Evolutionary conservation across 2,888 invertebrate genomes (phyloP), one percentile per base, ranked within the genome.

Genomic region (Lissonota sp.): DNA sequence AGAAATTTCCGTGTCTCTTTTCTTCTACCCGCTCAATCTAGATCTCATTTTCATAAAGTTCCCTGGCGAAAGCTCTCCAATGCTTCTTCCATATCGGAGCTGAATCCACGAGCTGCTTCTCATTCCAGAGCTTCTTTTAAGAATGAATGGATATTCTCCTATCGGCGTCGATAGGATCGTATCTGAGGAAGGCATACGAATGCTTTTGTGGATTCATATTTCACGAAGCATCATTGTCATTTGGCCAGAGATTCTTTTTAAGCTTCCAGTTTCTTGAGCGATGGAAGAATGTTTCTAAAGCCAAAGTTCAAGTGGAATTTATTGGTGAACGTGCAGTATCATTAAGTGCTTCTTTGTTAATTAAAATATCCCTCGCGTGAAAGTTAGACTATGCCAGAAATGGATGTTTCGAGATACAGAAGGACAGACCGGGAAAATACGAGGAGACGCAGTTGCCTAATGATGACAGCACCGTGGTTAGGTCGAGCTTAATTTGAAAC

Each of bases 291-390:
- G n/a, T n/a, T n/a, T n/a, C n/a, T n/a, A n/a, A n/a, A n/a, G n/a
- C n/a, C n/a, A n/a, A n/a, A n/a, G n/a, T n/a, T n/a, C n/a, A n/a
- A n/a, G n/a, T n/a, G n/a, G n/a, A n/a, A 76, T 70, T 76, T 70
- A 76, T 76, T 46, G 63, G 57, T 40, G 39, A 37, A 62, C 12
- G 16, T 16, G 46, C 44, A 26, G 53, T 49, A 53, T 70, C 76
- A 57, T 77, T 77, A 70, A 70, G 63, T 70, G 76, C 70, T 70
- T 77, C 57, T 63, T 49, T 70, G 70, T 70, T 77, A 70, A 77
- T 77, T 63, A 77, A 77, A 77, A 64, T 77, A 64, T 70, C 49
- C 70, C 62, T 42, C 39, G 37, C 55, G 8, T 26, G 6, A 26
- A 16, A 55, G 26, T 4, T 26, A 49, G 49, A 39, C 10, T 14